These are phyloP conservation scores for Henricia sp. DNA, from an alignment of 53 echinoderm and acorn worm species.

Conservation along the genomic window DNA sequence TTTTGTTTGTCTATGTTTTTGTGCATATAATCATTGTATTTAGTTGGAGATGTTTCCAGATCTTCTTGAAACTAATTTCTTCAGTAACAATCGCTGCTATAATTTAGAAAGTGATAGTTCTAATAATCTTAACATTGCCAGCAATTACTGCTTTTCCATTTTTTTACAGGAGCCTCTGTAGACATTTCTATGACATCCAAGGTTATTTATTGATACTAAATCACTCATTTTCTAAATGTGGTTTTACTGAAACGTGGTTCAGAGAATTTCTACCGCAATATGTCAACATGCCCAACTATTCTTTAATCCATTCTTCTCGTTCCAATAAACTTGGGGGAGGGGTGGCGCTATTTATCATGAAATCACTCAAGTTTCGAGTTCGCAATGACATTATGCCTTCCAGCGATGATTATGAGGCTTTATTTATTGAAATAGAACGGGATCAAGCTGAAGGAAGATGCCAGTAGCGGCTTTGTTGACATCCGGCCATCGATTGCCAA, in stretches of 20 bases:
- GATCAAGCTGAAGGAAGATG: too few species aligned
- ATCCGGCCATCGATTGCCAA: not conserved
- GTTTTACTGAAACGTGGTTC: constrained; percentile 9
- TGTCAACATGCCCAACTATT: not conserved
- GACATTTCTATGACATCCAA: constrained; percentile 18
- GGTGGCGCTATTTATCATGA: not conserved
- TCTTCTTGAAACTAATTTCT: too few species aligned
- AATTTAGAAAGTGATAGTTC: too few species aligned
- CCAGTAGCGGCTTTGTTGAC: not conserved
- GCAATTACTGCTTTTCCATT: too few species aligned
- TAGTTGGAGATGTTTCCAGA: too few species aligned
- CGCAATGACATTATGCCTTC: constrained; percentile 1
- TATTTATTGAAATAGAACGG: constrained; percentile 10
- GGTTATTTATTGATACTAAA: not conserved
- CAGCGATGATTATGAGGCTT: not conserved
- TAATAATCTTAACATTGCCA: too few species aligned
- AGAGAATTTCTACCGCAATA: not conserved
- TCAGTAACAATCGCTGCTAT: too few species aligned
- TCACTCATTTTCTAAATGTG: not conserved
- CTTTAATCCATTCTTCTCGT: constrained; percentile 15
- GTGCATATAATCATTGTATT: too few species aligned
- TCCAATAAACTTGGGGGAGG: constrained; percentile 1
- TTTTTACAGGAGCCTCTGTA: constrained; percentile 43
- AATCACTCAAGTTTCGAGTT: not conserved
- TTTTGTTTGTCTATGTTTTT: too few species aligned